phyloP scores from a whole-genome alignment of 1,140 invertebrate species.

The Rhizoglyphus robini region DNA sequence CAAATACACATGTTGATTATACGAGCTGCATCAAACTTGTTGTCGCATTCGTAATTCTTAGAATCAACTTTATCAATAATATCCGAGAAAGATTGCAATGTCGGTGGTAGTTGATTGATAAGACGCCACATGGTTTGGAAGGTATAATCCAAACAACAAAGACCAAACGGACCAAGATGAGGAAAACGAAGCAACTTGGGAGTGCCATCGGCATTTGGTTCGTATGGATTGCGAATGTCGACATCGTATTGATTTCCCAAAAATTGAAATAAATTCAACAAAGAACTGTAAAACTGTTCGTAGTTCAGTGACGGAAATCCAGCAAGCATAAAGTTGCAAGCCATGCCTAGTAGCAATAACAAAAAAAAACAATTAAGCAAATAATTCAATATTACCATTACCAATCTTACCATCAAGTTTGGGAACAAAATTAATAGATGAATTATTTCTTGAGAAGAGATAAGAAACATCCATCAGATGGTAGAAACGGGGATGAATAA shows the following conservation, averaged over 20 bases:
- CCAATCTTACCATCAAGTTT: constrained; percentile 65
- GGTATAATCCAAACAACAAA: constrained; percentile 77
- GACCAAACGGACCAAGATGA: constrained; percentile 22
- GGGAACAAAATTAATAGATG: constrained; percentile 47
- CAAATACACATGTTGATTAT: constrained; percentile 57
- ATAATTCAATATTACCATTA: constrained; percentile 9
- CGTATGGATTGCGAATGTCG: constrained; percentile 15
- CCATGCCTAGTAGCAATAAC: constrained; percentile 38
- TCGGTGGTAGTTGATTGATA: constrained; percentile 66
- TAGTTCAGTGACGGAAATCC: constrained; percentile 77
- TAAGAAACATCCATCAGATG: constrained; percentile 54
- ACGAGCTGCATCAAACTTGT: constrained; percentile 33
- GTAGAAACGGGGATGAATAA: constrained; percentile 70
- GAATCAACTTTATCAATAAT: constrained; percentile 37
- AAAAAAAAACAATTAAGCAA: constrained; percentile 19
- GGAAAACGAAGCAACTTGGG: constrained; percentile 25
- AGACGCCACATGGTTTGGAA: constrained; percentile 71
- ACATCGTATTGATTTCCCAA: constrained; percentile 35
- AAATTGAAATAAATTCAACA: constrained; percentile 51
- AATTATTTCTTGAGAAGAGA: not conserved
- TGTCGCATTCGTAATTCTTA: not conserved
- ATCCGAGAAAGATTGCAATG: constrained; percentile 57
- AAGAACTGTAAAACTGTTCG: constrained; percentile 63
- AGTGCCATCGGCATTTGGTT: constrained; percentile 18
- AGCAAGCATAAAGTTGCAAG: constrained; percentile 71